Conservation (phyloP, 2,797 vertebrate species). For the Vultur gryphus region DNA sequence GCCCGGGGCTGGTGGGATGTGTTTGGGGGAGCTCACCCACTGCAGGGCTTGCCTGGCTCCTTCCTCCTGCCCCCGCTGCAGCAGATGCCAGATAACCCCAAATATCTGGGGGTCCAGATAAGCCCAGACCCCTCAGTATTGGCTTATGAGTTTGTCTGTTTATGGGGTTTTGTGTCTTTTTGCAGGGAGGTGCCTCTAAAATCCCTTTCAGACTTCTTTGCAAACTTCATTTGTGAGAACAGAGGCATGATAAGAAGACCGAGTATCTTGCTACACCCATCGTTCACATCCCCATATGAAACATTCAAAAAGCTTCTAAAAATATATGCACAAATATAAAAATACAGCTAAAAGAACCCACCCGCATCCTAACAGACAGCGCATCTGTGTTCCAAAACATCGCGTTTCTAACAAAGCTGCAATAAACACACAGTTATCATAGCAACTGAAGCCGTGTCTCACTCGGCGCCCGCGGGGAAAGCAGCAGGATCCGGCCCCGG, state of each 20-base stretch:
- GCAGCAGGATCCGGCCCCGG: not conserved
- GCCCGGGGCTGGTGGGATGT: not conserved
- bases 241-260: not conserved
- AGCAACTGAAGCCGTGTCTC: accelerated
- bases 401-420: not conserved
- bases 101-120: not conserved
- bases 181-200: not conserved
- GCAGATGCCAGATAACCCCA: not conserved
- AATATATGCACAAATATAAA: not conserved
- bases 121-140: not conserved
- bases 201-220: not conserved
- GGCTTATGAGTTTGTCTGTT: not conserved
- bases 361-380: not conserved
- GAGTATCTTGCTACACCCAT: not conserved
- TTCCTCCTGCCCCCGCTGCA: not conserved
- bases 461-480: accelerated
- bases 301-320: not conserved
- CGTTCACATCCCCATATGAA: not conserved
- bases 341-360: not conserved
- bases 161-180: accelerated
- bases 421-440: not conserved
- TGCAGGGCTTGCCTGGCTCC: not conserved
- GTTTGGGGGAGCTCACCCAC: not conserved
- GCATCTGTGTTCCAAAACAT: not conserved
- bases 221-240: not conserved